A percentile compares a stretch with the other conserved stretches of the same genome.
Conservation (phyloP, 2,797 vertebrate species). For the Periophthalmus magnuspinnatus region DNA sequence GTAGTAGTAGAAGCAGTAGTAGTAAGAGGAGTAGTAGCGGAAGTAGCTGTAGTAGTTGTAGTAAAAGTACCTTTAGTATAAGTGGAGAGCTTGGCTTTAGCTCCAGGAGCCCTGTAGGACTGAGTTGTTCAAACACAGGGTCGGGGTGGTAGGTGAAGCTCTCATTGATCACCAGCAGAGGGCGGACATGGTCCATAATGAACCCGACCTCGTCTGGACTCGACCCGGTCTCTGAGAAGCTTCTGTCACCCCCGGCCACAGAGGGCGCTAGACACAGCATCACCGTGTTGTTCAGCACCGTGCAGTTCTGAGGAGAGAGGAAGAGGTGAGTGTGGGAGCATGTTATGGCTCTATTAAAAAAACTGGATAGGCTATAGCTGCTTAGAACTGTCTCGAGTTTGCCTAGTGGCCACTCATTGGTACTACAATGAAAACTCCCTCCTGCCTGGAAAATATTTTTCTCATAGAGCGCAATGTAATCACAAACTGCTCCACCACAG, state of each 20-base stretch:
- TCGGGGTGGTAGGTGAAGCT: constrained; percentile 92
- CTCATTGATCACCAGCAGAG: constrained; percentile 88
- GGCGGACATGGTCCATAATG: constrained; percentile 91
- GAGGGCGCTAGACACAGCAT: constrained; percentile 96
- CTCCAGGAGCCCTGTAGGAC: constrained; percentile 86
- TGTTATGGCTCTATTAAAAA: no score
- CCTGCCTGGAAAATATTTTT: no score
- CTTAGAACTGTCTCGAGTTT: no score
- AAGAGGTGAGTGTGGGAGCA: not conserved
- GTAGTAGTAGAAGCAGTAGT: not conserved
- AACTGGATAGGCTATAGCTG: no score
- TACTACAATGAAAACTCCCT: no score
- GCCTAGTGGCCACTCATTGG: no score
- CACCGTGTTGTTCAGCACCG: constrained; percentile 90
- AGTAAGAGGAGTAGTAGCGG: not conserved
- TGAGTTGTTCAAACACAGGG: constrained; percentile 89
- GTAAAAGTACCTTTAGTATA: constrained; percentile 88
- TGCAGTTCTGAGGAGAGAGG: constrained; percentile 83
- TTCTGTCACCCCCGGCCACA: constrained; percentile 80
- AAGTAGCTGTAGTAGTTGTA: not conserved
- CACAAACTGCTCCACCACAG: no score
- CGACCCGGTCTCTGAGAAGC: constrained; percentile 84
- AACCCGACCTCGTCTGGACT: constrained; percentile 95
- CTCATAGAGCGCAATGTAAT: no score
- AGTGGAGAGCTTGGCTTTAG: constrained; percentile 96